These are phyloP conservation scores for Pristionchus arcanus DNA, from an alignment of 2,888 invertebrate genomes.

Conservation along the genomic window DNA sequence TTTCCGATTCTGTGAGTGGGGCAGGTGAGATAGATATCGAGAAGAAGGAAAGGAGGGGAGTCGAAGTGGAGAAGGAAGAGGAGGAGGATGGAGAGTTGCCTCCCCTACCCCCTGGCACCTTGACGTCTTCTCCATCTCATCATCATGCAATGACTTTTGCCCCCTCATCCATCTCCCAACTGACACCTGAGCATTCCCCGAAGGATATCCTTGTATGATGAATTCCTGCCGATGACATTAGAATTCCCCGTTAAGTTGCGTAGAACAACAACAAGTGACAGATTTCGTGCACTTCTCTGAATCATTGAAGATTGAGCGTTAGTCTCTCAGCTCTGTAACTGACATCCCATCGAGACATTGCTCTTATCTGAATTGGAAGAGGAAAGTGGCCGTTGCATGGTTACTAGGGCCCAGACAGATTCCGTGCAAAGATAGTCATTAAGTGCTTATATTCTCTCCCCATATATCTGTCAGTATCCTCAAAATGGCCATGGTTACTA, in stretches of 20 bases:
- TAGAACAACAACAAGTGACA: neutral
- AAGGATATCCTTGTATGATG: neutral
- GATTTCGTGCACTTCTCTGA: neutral
- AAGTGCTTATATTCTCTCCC: neutral
- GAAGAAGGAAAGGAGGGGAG: neutral
- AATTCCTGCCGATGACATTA: neutral
- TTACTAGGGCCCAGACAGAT: neutral
- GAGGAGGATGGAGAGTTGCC: conserved; percentile 1
- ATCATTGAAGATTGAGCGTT: neutral
- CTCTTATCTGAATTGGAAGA: neutral
- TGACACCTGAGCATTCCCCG: neutral
- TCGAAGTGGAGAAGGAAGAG: neutral
- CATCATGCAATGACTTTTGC: conserved; percentile 24
- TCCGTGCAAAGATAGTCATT: neutral
- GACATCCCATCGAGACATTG: neutral
- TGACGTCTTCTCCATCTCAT: conserved; percentile 9
- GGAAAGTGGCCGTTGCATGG: neutral
- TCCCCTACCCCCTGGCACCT: neutral
- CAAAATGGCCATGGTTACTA: neutral
- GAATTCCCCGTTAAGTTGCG: neutral
- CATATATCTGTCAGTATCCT: neutral
- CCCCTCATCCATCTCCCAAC: neutral
- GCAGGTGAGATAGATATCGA: conserved; percentile 42
- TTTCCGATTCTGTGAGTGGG: neutral
- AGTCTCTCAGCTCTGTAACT: neutral